These are phyloP conservation scores for Romanomermis culicivorax DNA, from an alignment of 2,888 invertebrate genomes.

Conservation along the genomic window DNA sequence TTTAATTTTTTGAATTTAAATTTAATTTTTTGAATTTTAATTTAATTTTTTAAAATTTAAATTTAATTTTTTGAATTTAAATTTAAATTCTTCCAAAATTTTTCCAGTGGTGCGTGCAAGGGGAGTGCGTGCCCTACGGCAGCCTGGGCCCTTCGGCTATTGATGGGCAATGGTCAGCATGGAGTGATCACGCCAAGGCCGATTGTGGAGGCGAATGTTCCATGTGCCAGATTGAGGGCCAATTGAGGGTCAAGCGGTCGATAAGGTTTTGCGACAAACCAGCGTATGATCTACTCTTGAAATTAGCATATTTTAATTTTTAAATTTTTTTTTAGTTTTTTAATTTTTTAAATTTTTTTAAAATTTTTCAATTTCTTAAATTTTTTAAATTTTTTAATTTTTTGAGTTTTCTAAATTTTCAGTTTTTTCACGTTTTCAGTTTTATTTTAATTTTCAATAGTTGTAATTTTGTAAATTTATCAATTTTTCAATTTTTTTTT, in stretches of 20 bases:
- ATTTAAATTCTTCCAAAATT: background rate
- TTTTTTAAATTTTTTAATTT: too few relatives aligned
- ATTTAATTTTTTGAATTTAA: too few relatives aligned
- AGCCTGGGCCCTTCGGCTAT: conserved; percentile 11
- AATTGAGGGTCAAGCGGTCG: conserved; percentile 17
- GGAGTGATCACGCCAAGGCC: conserved; percentile 18
- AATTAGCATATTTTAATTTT: background rate
- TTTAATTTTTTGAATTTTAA: background rate
- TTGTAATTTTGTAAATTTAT: too few relatives aligned
- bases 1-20: too few relatives aligned
- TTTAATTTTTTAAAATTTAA: background rate
- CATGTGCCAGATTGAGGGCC: conserved; percentile 19
- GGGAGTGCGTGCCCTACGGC: conserved; percentile 16
- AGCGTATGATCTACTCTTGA: conserved; percentile 13
- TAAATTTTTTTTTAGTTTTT: too few relatives aligned
- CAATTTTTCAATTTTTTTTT: too few relatives aligned
- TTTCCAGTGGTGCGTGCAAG: conserved; percentile 19
- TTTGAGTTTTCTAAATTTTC: too few relatives aligned
- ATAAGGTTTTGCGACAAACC: conserved; percentile 21
- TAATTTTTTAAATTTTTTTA: too few relatives aligned
- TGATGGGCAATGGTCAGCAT: conserved; percentile 19
- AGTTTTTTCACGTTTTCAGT: too few relatives aligned
- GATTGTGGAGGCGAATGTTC: conserved; percentile 16
- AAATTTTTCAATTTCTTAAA: too few relatives aligned
- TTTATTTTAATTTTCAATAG: too few relatives aligned